Conservation (phyloP, 2,797 vertebrate species). For the Megaceryle alcyon region DNA sequence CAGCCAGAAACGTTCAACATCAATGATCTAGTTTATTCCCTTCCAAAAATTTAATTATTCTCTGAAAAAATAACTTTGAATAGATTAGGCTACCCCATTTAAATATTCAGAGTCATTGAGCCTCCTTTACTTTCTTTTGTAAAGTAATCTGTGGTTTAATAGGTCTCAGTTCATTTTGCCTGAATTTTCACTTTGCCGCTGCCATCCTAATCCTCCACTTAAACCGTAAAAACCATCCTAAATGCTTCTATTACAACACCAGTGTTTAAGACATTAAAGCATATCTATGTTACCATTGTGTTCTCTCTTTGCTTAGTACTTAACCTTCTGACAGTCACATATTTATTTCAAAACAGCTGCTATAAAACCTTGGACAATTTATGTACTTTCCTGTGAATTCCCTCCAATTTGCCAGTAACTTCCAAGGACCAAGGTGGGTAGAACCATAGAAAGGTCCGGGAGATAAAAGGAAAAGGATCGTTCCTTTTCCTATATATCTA, state of each 20-base stretch:
- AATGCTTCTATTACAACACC: neutral
- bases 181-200: neutral
- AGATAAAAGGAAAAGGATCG: neutral
- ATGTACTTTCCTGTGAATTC: neutral
- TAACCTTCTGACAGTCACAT: neutral
- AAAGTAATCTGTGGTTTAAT: neutral
- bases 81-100: neutral
- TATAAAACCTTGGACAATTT: neutral
- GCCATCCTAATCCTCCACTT: neutral
- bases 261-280: neutral
- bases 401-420: neutral
- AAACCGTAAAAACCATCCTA: neutral
- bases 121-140: neutral
- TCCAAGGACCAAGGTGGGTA: neutral
- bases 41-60: neutral
- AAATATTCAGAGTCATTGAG: neutral
- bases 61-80: neutral
- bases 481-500: neutral
- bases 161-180: neutral
- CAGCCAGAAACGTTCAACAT: neutral
- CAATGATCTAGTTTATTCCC: neutral
- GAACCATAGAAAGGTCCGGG: neutral
- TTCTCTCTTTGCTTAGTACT: neutral
- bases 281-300: neutral
- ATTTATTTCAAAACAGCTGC: neutral